These are phyloP conservation scores for Trichopoda pennipes DNA, from an alignment of 2,888 invertebrate genomes.

Conservation along the genomic window DNA sequence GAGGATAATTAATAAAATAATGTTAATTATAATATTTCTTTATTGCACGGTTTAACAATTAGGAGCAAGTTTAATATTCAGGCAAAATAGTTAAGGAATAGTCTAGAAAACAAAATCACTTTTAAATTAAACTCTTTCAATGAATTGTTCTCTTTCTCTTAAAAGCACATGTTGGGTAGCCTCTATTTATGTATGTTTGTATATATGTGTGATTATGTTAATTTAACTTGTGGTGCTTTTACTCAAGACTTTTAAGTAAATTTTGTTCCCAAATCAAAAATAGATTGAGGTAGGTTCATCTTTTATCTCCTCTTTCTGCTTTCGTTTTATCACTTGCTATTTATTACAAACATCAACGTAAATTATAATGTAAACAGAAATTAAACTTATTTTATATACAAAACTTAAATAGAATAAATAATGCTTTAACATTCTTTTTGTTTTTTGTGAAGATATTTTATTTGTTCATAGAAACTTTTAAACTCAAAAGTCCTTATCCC, in stretches of 20 bases:
- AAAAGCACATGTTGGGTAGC: background rate
- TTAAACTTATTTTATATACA: background rate
- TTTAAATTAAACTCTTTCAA: background rate
- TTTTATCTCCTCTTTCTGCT: slow-evolving; percentile 17
- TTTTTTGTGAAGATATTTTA: too few species aligned
- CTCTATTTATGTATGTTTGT: background rate
- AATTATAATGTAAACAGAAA: background rate
- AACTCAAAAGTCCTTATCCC: too few species aligned
- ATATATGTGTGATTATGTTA: slow-evolving; percentile 8
- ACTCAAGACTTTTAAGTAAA: background rate
- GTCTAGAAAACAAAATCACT: too few species aligned
- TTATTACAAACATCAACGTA: slow-evolving; percentile 4
- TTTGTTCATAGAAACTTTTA: too few species aligned
- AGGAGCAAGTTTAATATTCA: too few species aligned
- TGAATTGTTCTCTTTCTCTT: slow-evolving; percentile 28
- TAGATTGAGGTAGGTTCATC: slow-evolving; percentile 61
- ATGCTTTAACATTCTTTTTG: too few species aligned
- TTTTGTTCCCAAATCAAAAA: slow-evolving; percentile 59
- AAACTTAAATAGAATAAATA: too few species aligned
- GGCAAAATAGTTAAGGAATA: too few species aligned
- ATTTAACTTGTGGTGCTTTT: slow-evolving; percentile 12
- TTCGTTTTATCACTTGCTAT: slow-evolving; percentile 19
- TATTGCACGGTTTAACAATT: too few species aligned
- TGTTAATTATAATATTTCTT: too few species aligned
- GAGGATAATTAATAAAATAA: too few species aligned